These are phyloP conservation scores for Onthophagus sagittarius DNA, from an alignment of 2,888 invertebrate species.

Conservation along the genomic window DNA sequence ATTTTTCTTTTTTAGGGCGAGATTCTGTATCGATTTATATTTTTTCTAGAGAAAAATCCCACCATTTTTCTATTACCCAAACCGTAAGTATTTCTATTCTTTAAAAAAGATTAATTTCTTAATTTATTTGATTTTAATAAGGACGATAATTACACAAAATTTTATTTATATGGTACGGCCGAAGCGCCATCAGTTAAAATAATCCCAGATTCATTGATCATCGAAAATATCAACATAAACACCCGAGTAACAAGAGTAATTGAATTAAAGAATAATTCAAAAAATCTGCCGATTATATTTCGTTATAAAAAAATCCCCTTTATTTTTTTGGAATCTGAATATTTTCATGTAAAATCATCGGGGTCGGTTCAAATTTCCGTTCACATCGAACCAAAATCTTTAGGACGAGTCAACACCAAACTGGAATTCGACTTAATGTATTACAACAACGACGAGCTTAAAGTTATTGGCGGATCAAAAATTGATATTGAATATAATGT, in stretches of 20 bases:
- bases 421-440: not conserved
- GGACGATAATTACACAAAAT: not conserved
- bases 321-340: not conserved
- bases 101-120: not conserved
- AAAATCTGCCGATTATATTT: not conserved
- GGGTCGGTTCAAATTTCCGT: not conserved
- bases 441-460: not conserved
- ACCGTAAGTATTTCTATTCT: not conserved
- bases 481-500: not conserved
- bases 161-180: conserved; percentile 3
- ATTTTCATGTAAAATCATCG: not conserved
- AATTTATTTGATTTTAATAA: not conserved
- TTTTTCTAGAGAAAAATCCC: not conserved
- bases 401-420: not conserved
- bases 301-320: not conserved
- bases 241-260: not conserved
- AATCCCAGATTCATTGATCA: not conserved
- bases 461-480: not conserved
- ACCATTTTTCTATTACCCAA: not conserved
- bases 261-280: conserved; percentile 2
- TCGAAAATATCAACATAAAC: not conserved
- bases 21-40: not conserved
- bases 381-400: not conserved
- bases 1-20: not conserved
- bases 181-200: conserved; percentile 2